Base-by-base conservation (phyloP, 1,140 invertebrate species). In the Atta texana region DNA sequence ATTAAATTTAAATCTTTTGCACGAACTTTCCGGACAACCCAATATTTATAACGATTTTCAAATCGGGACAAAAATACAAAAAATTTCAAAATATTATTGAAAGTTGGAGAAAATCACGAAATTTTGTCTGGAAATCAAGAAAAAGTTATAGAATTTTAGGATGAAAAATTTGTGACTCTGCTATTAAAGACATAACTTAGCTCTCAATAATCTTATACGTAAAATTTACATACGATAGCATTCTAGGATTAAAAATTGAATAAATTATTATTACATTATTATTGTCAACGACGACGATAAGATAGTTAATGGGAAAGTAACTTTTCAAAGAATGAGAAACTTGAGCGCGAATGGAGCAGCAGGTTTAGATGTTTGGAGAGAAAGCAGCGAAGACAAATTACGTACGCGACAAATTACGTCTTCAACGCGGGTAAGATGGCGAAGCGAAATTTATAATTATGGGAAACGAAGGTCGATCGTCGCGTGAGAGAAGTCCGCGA, bases 361-460 rank as follows among this genome's bases (percentile, higher is more conserved):
- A 31, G n/a, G 28, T 14, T 68, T 24, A 31, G 57, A 51, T 71
- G 55, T 81, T 81, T 81, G 34, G 66, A 72, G 21, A 71, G 78
- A 71, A 81, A 72, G 34, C 66, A 72, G n/a, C 14, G 16, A 44
- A 14, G 64, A 57, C 34, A 24, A 44, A 72, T 72, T 59, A 44
- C 34, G 64, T 57, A 24, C 51, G 51, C 39, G 39, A 44, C 39
- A 51, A 51, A 51, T 51, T 51, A 51, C 51, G 21, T 4, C 16
- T 71, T 71, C 24, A 24, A 34, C 16, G 10, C 14, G 3, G 18
- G 34, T 4, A n/a, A 71, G 10, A 81, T 16, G 16, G 53, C 34
- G 34, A 44, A 44, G 53, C 7, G 24, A 81, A 81, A 81, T 81
- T 72, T 57, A 72, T 81, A 81, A 81, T 82, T 82, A 59, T 53